A percentile compares a stretch with the other conserved stretches of the same genome.
Evolutionary conservation across 53 echinoderm and acorn worm genomes (phyloP).

Genomic region (Mesocentrotus franciscanus): DNA sequence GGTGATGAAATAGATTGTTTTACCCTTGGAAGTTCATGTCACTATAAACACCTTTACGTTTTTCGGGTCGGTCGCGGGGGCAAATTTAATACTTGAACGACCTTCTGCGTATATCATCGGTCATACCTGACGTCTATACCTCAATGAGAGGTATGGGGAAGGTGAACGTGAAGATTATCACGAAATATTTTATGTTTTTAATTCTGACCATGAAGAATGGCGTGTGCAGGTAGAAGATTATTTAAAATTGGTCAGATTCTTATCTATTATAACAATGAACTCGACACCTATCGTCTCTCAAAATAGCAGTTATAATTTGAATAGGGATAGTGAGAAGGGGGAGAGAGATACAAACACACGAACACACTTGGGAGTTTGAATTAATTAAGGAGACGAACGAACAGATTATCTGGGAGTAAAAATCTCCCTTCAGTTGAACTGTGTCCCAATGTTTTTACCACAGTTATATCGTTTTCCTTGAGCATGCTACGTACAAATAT

Average conservation of each 20-base stretch:
- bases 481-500: neutral
- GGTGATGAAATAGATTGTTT: slow-evolving; percentile 45
- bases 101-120: slow-evolving; percentile 48
- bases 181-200: neutral
- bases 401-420: neutral
- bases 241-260: too few species aligned
- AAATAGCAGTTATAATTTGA: too few species aligned
- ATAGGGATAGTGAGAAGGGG: too few species aligned
- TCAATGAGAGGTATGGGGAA: neutral
- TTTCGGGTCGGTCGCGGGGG: slow-evolving; percentile 13
- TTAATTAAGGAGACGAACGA: neutral
- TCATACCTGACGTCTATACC: slow-evolving; percentile 15
- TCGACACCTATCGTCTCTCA: too few species aligned
- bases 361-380: neutral
- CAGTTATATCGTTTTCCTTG: neutral
- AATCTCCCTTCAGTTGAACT: neutral
- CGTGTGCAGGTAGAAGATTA: too few species aligned
- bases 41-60: slow-evolving; percentile 43
- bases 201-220: too few species aligned
- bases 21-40: slow-evolving; percentile 27
- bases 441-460: neutral
- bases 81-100: slow-evolving; percentile 33
- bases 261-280: too few species aligned
- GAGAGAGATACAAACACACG: too few species aligned
- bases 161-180: neutral